Conservation (phyloP, 2,113 vertebrate species). For the Crotalus viridis region DNA sequence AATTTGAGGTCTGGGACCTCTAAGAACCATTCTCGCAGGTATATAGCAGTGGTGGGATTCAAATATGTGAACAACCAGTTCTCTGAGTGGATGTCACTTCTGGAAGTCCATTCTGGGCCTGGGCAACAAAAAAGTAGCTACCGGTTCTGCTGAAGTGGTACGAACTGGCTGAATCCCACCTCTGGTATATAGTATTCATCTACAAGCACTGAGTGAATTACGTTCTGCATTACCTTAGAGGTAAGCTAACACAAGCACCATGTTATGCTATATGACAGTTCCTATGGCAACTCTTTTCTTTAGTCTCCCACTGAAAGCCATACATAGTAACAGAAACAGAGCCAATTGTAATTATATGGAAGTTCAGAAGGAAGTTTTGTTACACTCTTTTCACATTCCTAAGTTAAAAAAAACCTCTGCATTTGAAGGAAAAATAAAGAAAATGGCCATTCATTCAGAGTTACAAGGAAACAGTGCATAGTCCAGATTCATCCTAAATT, state of each 20-base stretch:
- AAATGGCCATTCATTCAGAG: background rate
- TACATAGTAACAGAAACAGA: conserved; percentile 34
- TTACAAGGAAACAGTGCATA: background rate
- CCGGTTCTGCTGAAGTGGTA: too few species aligned
- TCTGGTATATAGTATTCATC: conserved; percentile 47
- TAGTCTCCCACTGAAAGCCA: conserved; percentile 31
- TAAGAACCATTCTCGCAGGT: conserved; percentile 52
- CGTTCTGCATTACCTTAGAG: conserved; percentile 55
- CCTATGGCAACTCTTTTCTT: conserved; percentile 54
- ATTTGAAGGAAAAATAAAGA: background rate
- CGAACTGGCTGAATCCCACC: too few species aligned
- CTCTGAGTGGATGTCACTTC: too few species aligned
- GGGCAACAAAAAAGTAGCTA: too few species aligned
- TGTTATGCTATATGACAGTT: conserved; percentile 53
- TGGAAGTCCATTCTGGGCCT: too few species aligned
- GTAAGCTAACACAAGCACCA: conserved; percentile 49
- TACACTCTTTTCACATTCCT: background rate
- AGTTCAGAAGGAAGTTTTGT: background rate
- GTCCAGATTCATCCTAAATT: background rate
- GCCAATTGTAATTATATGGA: conserved; percentile 27
- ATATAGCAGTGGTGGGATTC: background rate
- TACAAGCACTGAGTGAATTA: conserved; percentile 60
- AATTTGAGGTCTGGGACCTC: conserved; percentile 35
- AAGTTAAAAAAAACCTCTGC: background rate
- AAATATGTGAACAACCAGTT: too few species aligned